Evolutionary conservation across 2,113 vertebrate species (phyloP), one percentile per base, ranked within the genome.

Genomic region (Arenaria interpres): DNA sequence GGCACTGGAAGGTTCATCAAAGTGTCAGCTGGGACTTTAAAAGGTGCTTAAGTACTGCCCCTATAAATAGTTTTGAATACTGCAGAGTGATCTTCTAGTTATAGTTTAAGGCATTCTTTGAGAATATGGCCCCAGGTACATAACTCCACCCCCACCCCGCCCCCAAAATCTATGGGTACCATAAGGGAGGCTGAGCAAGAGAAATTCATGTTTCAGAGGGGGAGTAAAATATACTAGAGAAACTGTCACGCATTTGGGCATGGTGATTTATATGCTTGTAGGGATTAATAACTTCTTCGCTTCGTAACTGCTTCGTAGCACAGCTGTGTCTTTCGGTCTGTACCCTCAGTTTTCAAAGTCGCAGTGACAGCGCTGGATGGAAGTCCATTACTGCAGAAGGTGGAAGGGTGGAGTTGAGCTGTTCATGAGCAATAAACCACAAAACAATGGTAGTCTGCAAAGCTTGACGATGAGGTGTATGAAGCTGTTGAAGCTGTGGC

Each of bases 211-310:
- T 89, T 94, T 91, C 91, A 82, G 75, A 77, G 9, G 18, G n/a
- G 23, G 28, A 88, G 50, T 94, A 79, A 94, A 95, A 88, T 82
- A 73, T 79, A 59, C 68, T 59, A 39, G 59, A 93, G 84, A 91
- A 93, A 74, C 57, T 32, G 32, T 69, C 51, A 54, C 3, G 6
- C 50, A 53, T 85, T 85, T 90, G 74, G 87, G 41, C 57, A 85
- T 6, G 4, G 78, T 75, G 72, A 93, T 90, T 95, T 97, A 96
- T 97, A 77, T 91, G 64, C 75, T 97, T 96, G 75, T 76, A 88
- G 95, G 93, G 95, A 93, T 97, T 96, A 97, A 91, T 94, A 97
- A 95, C 43, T 93, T 73, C 85, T 95, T 89, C 54, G 67, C 75
- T 89, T 85, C 57, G 9, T 88, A 94, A 91, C 76, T 94, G 82